Conservation (phyloP, 2,113 vertebrate species). For the Pelecanus crispus region DNA sequence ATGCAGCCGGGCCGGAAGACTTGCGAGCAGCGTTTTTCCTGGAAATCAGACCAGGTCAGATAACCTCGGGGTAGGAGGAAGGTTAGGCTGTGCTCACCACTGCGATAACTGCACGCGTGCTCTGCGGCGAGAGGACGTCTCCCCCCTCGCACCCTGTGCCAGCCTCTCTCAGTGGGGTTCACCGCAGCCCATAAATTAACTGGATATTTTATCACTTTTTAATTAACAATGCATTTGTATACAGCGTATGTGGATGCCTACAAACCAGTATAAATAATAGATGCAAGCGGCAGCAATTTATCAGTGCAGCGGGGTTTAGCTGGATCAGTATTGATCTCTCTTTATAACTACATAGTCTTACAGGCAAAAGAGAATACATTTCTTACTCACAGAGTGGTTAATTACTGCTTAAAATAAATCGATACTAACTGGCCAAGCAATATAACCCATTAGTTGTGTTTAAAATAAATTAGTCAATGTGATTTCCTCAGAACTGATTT, state of each 20-base stretch:
- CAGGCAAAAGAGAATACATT: neutral
- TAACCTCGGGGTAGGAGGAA: neutral
- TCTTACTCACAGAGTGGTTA: neutral
- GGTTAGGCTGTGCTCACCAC: neutral
- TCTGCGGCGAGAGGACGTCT: neutral
- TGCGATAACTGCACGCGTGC: accelerated
- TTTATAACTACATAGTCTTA: neutral
- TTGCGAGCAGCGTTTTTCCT: neutral
- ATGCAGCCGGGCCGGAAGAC: accelerated
- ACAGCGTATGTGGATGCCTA: neutral
- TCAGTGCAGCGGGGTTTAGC: neutral
- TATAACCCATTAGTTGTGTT: neutral
- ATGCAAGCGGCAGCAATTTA: slow-evolving; percentile 1
- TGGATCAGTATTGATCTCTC: slow-evolving; percentile 10
- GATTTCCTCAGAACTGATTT: neutral
- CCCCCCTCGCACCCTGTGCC: neutral
- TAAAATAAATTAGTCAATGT: neutral
- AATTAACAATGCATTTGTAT: neutral
- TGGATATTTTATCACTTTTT: neutral
- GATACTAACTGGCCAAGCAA: neutral
- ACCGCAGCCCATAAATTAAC: neutral
- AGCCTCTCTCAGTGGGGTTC: neutral
- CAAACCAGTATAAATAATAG: neutral
- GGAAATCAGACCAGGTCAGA: neutral
- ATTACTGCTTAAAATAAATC: slow-evolving; percentile 39